phyloP scores from a whole-genome alignment of 2,888 invertebrate genomes.

The Abscondita cerata region DNA sequence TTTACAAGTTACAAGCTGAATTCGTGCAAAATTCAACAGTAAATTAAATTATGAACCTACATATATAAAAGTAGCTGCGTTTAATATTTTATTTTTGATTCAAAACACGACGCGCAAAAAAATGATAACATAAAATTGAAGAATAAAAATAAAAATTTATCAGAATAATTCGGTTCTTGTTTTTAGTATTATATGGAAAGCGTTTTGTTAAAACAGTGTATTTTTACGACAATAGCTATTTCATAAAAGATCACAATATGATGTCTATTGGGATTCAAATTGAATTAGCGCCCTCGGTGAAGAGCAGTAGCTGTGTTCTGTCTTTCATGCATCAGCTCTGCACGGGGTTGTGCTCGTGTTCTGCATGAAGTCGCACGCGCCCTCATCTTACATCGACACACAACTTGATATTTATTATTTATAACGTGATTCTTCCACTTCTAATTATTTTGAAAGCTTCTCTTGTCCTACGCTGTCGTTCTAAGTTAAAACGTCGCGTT shows the following conservation, averaged over 20 bases:
- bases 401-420: slow-evolving; percentile 45
- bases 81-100: too few species aligned
- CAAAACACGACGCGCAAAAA: not conserved
- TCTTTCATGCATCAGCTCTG: slow-evolving; percentile 30
- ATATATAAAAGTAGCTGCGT: too few species aligned
- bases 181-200: not conserved
- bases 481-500: slow-evolving; percentile 34
- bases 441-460: slow-evolving; percentile 47
- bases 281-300: slow-evolving; percentile 41
- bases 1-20: too few species aligned
- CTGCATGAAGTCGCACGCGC: slow-evolving; percentile 36
- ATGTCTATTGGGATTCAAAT: slow-evolving; percentile 39
- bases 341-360: slow-evolving; percentile 28
- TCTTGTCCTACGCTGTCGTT: slow-evolving; percentile 36
- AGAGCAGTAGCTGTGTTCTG: slow-evolving; percentile 30
- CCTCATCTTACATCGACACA: slow-evolving; percentile 36
- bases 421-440: slow-evolving; percentile 42
- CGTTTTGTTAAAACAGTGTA: slow-evolving; percentile 26
- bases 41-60: too few species aligned
- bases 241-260: slow-evolving; percentile 36
- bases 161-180: slow-evolving; percentile 1
- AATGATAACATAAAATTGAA: not conserved
- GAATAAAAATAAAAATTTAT: slow-evolving; percentile 3
- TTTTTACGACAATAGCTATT: slow-evolving; percentile 34
- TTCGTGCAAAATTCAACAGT: too few species aligned